These are phyloP conservation scores for Salminus brasiliensis DNA, from an alignment of 2,113 vertebrate genomes.

Conservation along the genomic window DNA sequence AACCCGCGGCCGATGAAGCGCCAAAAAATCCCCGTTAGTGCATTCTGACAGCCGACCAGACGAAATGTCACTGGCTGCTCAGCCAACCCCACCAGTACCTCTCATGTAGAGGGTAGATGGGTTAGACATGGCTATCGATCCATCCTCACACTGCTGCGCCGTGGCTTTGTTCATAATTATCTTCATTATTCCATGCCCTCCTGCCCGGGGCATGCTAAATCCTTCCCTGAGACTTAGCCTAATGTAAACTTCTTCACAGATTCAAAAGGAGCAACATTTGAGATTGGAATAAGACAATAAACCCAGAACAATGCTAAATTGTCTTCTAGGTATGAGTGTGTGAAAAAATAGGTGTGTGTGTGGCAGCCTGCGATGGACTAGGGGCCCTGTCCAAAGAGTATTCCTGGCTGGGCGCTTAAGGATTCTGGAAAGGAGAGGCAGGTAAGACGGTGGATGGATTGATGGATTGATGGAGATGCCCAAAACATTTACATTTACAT, in stretches of 20 bases:
- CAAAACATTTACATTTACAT: too few relatives aligned
- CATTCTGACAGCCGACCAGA: slow-evolving; percentile 51
- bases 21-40: slow-evolving; percentile 39
- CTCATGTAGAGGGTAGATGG: slow-evolving; percentile 32
- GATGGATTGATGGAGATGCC: too few relatives aligned
- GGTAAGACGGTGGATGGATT: too few relatives aligned
- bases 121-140: slow-evolving; percentile 48
- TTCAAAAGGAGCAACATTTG: background rate
- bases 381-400: too few relatives aligned
- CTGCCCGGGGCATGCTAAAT: background rate
- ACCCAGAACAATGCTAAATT: too few relatives aligned
- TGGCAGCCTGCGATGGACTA: too few relatives aligned
- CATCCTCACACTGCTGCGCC: background rate
- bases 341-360: too few relatives aligned
- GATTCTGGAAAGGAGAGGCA: too few relatives aligned
- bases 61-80: slow-evolving; percentile 50
- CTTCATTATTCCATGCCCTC: slow-evolving; percentile 22
- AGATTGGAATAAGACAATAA: too few relatives aligned
- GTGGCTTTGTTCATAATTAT: slow-evolving; percentile 33
- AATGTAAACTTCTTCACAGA: background rate
- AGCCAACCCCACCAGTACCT: slow-evolving; percentile 8
- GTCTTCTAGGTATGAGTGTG: too few relatives aligned
- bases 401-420: too few relatives aligned
- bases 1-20: slow-evolving; percentile 27
- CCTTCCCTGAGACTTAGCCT: background rate